Base-by-base conservation (phyloP, 2,797 vertebrate species). In the Channa striata region DNA sequence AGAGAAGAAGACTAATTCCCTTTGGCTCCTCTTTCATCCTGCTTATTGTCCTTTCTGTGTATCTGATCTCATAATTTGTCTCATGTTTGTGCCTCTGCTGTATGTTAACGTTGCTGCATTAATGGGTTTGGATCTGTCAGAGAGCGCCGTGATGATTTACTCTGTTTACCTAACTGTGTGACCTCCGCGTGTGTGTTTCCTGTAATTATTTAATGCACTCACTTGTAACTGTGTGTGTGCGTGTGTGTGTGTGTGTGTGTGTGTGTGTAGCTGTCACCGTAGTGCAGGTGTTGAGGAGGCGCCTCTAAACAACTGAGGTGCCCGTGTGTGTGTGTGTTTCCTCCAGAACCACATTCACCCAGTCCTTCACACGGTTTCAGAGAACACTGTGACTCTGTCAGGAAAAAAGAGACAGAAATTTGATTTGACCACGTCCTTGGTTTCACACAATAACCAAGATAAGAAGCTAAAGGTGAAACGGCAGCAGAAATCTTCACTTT, bases 151-250 rank as follows among this genome's bases (percentile, higher is more conserved):
- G 62, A 81, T 84, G 79, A 83, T 81, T 82, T 84, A 79, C 77
- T 70, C 51, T 88, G 83, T 88, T 88, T 86, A 77, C 64, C 64
- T 77, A 70, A 84, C 86, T 76, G 65, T 83, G 70, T 81, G 82
- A 84, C 84, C 78, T 60, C 52, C 0, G 30, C 0, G 9, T 20
- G 54, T 51, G 58, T 59, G 51, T 80, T 81, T 81, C 85, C 72
- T 81, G 82, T 81, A 74, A 82, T 85, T 82, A 78, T 85, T 85
- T 74, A 47, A 73, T 70, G 62, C 59, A 47, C 30, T 25, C 25
- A 43, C 67, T 77, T 11, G 50, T 68, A 30, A 12, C 61, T 43
- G 14, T 42, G 11, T 60, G 30, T 34, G 19, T 50, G 57, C n/a
- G n/a, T 40, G 12, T 43, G 30, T 65, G 9, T 58, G 10, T 7